These are phyloP conservation scores for Pitta sordida DNA, from an alignment of 2,113 vertebrate species.

Conservation along the genomic window DNA sequence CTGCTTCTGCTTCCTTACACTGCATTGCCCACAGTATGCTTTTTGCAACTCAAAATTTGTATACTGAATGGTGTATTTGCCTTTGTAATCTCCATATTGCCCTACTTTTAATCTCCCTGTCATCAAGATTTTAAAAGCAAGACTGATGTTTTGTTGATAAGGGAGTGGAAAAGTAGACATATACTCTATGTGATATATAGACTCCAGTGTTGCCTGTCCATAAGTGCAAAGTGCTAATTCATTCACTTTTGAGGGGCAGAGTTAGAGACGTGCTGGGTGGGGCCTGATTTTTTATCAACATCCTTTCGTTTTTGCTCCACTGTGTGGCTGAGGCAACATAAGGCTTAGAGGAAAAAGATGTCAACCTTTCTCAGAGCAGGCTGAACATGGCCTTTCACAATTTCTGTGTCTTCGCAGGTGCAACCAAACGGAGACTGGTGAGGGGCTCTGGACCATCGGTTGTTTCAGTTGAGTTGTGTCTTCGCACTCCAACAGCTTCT, in stretches of 20 bases:
- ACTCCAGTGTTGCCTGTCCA: neutral
- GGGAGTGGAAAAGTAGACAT: neutral
- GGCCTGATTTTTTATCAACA: rapidly evolving
- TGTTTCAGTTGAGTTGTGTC: neutral
- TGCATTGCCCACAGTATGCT: neutral
- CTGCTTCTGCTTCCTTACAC: neutral
- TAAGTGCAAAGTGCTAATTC: neutral
- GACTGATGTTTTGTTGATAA: neutral
- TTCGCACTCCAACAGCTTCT: neutral
- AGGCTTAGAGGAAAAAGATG: neutral
- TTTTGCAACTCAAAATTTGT: neutral
- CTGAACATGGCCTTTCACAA: neutral
- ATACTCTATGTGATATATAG: neutral
- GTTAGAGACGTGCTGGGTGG: neutral
- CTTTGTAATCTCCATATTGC: neutral
- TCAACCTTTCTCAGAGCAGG: neutral
- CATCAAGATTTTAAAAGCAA: neutral
- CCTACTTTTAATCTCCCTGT: neutral
- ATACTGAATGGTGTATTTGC: neutral
- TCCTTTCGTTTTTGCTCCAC: neutral
- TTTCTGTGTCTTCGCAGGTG: neutral
- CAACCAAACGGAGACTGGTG: neutral
- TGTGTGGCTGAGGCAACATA: neutral
- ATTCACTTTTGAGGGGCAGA: neutral
- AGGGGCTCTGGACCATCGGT: neutral